Base-by-base conservation (phyloP, 1,140 invertebrate genomes). In the Hyles euphorbiae region DNA sequence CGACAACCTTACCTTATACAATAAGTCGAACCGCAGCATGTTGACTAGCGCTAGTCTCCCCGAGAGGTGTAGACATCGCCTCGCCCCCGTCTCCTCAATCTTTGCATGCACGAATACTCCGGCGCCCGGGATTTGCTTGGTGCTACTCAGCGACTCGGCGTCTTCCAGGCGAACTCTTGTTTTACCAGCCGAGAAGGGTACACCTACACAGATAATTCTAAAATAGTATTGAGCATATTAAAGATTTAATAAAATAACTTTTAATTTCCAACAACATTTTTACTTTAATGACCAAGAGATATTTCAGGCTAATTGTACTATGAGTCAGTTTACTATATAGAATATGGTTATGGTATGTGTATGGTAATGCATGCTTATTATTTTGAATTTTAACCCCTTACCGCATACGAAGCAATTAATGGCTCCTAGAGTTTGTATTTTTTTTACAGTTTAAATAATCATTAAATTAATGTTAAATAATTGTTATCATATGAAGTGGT, bases 31-130 rank as follows among this genome's bases (percentile, higher is more conserved):
- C 7, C 76, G 60, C 33, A 84, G 68, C 70, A 77, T 72, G 12
- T 83, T 86, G 3, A 73, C 77, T 0, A 84, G 67, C 5, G 63
- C 51, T 3, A 86, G 67, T 47, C 73, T 54, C 0, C 80, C 81
- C 0, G 74, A 60, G 0, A 86, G 63, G 12, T 63, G 70, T 73
- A 86, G 78, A 50, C 56, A 60, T 3, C 70, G 57, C 11, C 67
- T 43, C 5, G 71, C 61, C 5, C 83, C 78, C 1, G 7, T 22
- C 10, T 73, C 68, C 22, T 61, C 58, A 0, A 80, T 71, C 5
- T 48, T 61, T 32, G 73, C 68, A 60, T 80, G 68, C 2, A 83
- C 34, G 55, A 56, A 68, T 43, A 69, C 58, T 3, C 65, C 67
- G 0, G 53, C 11, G 3, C 58, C 53, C 7, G 61, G 52, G 0